Percentiles rank a stretch among this genome's conserved stretches.
These are phyloP conservation scores for Philaenus spumarius DNA, from an alignment of 1,140 invertebrate genomes.

Conservation along the genomic window DNA sequence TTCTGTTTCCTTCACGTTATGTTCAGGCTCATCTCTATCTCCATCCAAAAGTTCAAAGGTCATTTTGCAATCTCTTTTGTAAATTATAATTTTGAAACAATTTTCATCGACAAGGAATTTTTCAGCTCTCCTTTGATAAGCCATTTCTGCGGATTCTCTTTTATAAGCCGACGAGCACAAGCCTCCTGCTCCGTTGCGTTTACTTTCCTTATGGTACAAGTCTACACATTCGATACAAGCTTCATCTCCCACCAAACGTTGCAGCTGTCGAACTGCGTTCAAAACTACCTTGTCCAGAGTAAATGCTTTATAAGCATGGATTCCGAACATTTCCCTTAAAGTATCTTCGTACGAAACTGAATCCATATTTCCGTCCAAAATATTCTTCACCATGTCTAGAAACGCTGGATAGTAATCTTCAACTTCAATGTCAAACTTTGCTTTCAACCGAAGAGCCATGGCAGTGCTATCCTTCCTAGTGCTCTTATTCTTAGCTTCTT, in stretches of 20 bases:
- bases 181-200: slow-evolving; percentile 62
- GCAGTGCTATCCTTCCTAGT: slow-evolving; percentile 75
- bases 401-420: slow-evolving; percentile 87
- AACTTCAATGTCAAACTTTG: slow-evolving; percentile 60
- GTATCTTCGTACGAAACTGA: slow-evolving; percentile 87
- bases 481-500: slow-evolving; percentile 53
- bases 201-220: slow-evolving; percentile 63
- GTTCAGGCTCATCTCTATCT: too few species aligned
- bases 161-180: slow-evolving; percentile 56
- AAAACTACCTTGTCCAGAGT: slow-evolving; percentile 90
- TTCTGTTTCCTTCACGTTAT: too few species aligned
- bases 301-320: slow-evolving; percentile 91
- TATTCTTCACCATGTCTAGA: slow-evolving; percentile 90
- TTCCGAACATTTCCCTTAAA: slow-evolving; percentile 94
- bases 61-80: too few species aligned
- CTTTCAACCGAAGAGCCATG: slow-evolving; percentile 74
- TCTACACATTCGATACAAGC: slow-evolving; percentile 76
- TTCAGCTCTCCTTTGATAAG: slow-evolving; percentile 74
- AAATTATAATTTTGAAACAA: slow-evolving; percentile 79
- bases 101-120: slow-evolving; percentile 74
- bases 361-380: slow-evolving; percentile 94
- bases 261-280: slow-evolving; percentile 70
- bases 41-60: too few species aligned
- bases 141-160: slow-evolving; percentile 54
- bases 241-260: slow-evolving; percentile 85